Base-by-base conservation (phyloP, 1,140 invertebrate genomes). In the Formica selysi region DNA sequence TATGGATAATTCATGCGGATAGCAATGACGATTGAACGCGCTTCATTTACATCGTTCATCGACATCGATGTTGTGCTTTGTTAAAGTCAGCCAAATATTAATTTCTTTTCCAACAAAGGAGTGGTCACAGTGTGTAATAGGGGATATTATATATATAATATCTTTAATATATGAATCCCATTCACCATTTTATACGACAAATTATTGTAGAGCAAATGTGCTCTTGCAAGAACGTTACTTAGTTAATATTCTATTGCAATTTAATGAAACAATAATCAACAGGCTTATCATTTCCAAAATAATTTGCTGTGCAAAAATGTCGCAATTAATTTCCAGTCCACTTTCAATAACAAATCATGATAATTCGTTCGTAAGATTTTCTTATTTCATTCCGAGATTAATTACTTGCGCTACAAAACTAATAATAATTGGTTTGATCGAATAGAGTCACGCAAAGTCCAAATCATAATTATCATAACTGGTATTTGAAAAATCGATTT, bases 241-340 rank as follows among this genome's bases (percentile, higher is more conserved):
- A 59, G 7, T 48, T 80, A 80, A 57, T 10, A 59, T 2, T 22
- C 1, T 32, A 68, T n/a, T 41, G 62, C n/a, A 19, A 38, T 70
- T 54, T n/a, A 29, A 70, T 26, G 36, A 70, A 41, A 70, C 65
- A 80, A 70, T 57, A 22, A 41, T 70, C 4, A 6, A 10, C 51
- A n/a, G 16, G 10, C 48, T 70, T 80, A 36, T 41, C 13, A 59
- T 48, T 70, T 80, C 36, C 48, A 80, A 80, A 70, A 79, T 57
- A 41, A 80, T 80, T 22, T 32, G 19, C 65, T 61, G 2, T n/a
- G 65, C 32, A 57, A 70, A 32, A 10, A 57, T 44, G 64, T 54
- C 2, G 32, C 22, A 68, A 68, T 68, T 44, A 54, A 19, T 80
- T 80, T 80, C 78, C 36, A 48, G 32, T 41, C 22, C n/a, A 57